These are phyloP conservation scores for Euborellia annulipes DNA, from an alignment of 1,140 invertebrate genomes.

Conservation along the genomic window DNA sequence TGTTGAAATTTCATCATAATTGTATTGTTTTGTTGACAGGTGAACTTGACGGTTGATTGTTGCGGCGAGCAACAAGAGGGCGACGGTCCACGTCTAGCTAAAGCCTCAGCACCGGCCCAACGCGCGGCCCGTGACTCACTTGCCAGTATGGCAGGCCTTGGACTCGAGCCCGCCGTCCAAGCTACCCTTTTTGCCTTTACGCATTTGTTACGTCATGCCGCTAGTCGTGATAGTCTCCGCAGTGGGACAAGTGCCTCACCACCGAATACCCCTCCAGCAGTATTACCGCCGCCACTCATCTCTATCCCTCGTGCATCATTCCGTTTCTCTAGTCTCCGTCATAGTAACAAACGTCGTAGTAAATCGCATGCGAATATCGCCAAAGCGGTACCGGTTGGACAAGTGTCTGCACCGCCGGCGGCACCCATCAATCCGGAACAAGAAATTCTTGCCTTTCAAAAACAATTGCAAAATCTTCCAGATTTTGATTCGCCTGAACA, in stretches of 20 bases:
- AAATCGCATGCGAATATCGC: conserved; percentile 26
- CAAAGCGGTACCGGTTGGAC: conserved; percentile 14
- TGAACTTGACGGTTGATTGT: conserved; percentile 25
- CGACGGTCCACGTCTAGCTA: not conserved
- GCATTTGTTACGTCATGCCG: conserved; percentile 20
- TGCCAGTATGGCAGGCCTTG: conserved; percentile 19
- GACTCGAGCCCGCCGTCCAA: conserved; percentile 22
- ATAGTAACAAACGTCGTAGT: conserved; percentile 21
- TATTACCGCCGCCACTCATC: conserved; percentile 14
- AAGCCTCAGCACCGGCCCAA: not conserved
- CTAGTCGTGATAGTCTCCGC: conserved; percentile 22
- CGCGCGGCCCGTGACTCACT: conserved; percentile 16
- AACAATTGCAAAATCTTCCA: conserved; percentile 35
- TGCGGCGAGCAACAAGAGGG: conserved; percentile 10
- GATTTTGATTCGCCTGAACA: conserved; percentile 27
- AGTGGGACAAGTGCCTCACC: conserved; percentile 5
- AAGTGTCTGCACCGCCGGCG: conserved; percentile 6
- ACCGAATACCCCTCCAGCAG: conserved; percentile 9
- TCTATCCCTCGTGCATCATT: conserved; percentile 17
- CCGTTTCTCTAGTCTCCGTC: conserved; percentile 21
- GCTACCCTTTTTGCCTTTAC: conserved; percentile 23
- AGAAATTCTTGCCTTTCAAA: conserved; percentile 35
- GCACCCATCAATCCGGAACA: conserved; percentile 27
- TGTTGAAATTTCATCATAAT: not conserved
- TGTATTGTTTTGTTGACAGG: conserved; percentile 13